Evolutionary conservation across 2,888 invertebrate genomes (phyloP).

Genomic region (Amiota communis): DNA sequence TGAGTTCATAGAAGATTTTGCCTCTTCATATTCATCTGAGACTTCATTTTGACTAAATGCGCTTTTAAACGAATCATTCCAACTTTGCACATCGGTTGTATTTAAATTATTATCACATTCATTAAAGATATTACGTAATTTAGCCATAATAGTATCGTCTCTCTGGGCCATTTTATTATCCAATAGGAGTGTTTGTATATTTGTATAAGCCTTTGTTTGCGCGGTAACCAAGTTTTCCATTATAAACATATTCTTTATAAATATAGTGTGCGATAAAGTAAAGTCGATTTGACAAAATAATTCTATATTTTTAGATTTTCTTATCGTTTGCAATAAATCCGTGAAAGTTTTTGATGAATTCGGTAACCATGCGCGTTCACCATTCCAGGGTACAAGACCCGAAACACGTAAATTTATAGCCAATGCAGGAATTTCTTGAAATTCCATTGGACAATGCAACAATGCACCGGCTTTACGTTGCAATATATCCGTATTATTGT

Average conservation of each 20-base stretch:
- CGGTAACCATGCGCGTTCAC: slow-evolving; percentile 76
- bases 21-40: background rate
- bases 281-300: slow-evolving; percentile 47
- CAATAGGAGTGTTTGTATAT: background rate
- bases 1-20: background rate
- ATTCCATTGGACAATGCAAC: slow-evolving; percentile 64
- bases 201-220: slow-evolving; percentile 32
- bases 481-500: slow-evolving; percentile 75
- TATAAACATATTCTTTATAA: slow-evolving; percentile 60
- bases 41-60: background rate
- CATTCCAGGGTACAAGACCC: slow-evolving; percentile 75
- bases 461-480: slow-evolving; percentile 63
- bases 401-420: slow-evolving; percentile 75
- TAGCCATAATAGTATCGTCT: background rate
- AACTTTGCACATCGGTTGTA: background rate
- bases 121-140: background rate
- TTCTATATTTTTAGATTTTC: background rate
- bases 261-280: slow-evolving; percentile 57
- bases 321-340: background rate
- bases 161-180: background rate
- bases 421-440: slow-evolving; percentile 74
- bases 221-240: slow-evolving; percentile 52
- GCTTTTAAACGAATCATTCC: background rate
- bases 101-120: background rate
- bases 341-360: slow-evolving; percentile 69